phyloP scores from a whole-genome alignment of 2,888 invertebrate genomes.

The Brachylomia viminalis region DNA sequence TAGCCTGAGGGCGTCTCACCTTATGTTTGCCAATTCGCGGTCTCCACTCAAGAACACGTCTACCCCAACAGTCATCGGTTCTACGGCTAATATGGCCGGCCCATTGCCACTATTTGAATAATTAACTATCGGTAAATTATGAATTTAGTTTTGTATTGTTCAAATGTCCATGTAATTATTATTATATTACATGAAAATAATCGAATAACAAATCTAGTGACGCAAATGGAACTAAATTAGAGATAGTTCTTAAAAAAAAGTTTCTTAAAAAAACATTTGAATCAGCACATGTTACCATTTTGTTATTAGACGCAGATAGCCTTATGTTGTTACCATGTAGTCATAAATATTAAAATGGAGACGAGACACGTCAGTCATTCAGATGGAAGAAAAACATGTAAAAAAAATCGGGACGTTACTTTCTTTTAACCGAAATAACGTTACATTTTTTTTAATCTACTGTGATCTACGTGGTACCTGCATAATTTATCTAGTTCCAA shows the following conservation, averaged over 20 bases:
- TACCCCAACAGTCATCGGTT: too few species aligned
- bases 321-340: neutral
- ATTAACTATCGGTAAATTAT: neutral
- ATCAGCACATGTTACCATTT: too few species aligned
- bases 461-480: neutral
- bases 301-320: neutral
- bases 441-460: neutral
- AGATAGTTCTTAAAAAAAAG: neutral
- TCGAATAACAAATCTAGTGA: neutral
- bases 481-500: conserved; percentile 4
- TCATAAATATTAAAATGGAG: neutral
- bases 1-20: too few species aligned
- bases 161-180: too few species aligned
- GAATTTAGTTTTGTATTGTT: neutral
- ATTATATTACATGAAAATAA: neutral
- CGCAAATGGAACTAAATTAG: neutral
- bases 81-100: too few species aligned
- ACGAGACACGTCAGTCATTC: neutral
- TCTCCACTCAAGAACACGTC: too few species aligned
- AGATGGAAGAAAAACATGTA: neutral
- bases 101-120: conserved; percentile 2
- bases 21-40: too few species aligned
- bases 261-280: too few species aligned
- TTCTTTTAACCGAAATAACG: neutral
- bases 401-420: neutral